Evolutionary conservation across 2,113 vertebrate genomes (phyloP).

Genomic region (Paracanthobrama guichenoti): DNA sequence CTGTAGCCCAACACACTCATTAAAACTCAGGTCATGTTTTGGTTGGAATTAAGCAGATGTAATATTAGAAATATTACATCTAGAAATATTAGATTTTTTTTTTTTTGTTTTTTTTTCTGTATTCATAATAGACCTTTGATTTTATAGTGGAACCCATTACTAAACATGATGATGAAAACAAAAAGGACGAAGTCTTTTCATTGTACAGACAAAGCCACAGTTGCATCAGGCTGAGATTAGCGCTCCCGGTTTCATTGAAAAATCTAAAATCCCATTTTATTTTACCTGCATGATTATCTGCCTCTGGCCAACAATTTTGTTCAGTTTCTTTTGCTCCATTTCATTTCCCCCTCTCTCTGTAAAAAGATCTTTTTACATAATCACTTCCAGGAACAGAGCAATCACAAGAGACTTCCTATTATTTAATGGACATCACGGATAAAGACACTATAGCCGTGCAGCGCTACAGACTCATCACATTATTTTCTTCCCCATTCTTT

Average conservation of each 20-base stretch:
- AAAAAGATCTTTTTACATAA: slow-evolving; percentile 49
- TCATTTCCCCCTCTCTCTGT: slow-evolving; percentile 35
- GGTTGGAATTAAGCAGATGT: slow-evolving; percentile 16
- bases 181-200: slow-evolving; percentile 14
- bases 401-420: slow-evolving; percentile 57
- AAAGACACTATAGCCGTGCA: slow-evolving; percentile 55
- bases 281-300: slow-evolving; percentile 47
- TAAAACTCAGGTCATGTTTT: not conserved
- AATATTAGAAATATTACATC: slow-evolving; percentile 12
- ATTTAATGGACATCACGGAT: slow-evolving; percentile 53
- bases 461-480: slow-evolving; percentile 53
- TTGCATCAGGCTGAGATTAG: slow-evolving; percentile 24
- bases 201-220: slow-evolving; percentile 6
- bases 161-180: slow-evolving; percentile 7
- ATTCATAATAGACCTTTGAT: not conserved
- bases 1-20: slow-evolving; percentile 1
- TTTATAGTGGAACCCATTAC: slow-evolving; percentile 33
- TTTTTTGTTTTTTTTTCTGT: not conserved
- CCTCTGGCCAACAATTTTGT: slow-evolving; percentile 28
- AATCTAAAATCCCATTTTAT: slow-evolving; percentile 32
- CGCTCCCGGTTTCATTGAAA: slow-evolving; percentile 13
- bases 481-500: slow-evolving; percentile 22
- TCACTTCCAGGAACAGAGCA: slow-evolving; percentile 51
- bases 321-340: slow-evolving; percentile 38
- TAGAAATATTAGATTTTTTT: no score